These are phyloP conservation scores for Schizaphis graminum DNA, from an alignment of 2,888 invertebrate genomes.

Conservation along the genomic window DNA sequence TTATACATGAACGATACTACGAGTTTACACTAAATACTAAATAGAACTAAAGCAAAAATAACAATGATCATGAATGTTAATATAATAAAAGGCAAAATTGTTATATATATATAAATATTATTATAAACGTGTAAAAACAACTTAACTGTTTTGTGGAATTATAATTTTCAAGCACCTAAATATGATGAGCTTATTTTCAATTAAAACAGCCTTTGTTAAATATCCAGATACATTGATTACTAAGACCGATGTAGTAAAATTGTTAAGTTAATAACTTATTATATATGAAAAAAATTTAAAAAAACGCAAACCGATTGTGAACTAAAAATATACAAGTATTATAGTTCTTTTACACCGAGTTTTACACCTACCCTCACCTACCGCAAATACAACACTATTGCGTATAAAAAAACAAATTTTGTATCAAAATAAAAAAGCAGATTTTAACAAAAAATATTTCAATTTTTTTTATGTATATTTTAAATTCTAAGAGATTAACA, in stretches of 20 bases:
- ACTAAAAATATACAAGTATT: neutral
- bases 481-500: neutral
- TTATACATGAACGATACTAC: neutral
- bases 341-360: neutral
- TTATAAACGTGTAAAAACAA: neutral
- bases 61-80: neutral
- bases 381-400: neutral
- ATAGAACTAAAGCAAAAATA: neutral
- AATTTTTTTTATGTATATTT: neutral
- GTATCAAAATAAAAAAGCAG: neutral
- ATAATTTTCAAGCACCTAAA: neutral
- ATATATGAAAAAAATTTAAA: neutral
- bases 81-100: neutral
- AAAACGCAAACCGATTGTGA: neutral
- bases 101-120: no score
- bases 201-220: neutral
- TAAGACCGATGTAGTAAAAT: neutral
- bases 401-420: neutral
- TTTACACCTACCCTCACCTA: neutral
- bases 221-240: neutral
- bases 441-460: neutral
- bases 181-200: neutral
- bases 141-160: neutral
- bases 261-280: neutral
- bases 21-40: neutral